phyloP scores from a whole-genome alignment of 2,888 invertebrate genomes.

The Morinoia aosen region DNA sequence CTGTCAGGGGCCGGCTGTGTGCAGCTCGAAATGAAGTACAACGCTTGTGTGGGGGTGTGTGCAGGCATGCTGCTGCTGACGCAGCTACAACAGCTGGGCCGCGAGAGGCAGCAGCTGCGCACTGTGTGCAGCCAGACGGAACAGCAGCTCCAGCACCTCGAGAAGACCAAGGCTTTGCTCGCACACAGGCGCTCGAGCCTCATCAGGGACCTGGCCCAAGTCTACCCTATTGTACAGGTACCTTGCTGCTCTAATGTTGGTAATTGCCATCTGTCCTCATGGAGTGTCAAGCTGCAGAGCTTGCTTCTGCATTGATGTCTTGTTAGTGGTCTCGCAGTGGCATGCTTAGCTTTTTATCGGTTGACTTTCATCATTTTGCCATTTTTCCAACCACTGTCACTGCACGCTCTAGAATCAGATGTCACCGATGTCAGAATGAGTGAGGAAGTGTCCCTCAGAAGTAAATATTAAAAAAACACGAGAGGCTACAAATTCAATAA shows the following conservation, averaged over 20 bases:
- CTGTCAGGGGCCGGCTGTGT: no score
- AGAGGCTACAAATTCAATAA: no score
- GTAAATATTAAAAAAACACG: no score
- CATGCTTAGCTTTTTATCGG: no score
- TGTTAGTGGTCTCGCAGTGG: background rate
- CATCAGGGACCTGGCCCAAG: slow-evolving; percentile 57
- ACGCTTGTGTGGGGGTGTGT: background rate
- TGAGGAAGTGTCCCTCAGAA: no score
- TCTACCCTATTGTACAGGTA: slow-evolving; percentile 63
- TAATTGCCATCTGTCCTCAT: background rate
- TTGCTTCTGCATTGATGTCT: background rate
- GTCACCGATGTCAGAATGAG: no score
- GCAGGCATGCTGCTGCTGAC: slow-evolving; percentile 30
- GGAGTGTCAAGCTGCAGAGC: background rate
- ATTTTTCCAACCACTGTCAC: background rate
- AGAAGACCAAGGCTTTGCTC: slow-evolving; percentile 31
- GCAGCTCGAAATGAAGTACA: no score
- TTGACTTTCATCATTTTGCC: no score
- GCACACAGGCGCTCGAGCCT: slow-evolving; percentile 58
- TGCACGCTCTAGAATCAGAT: background rate
- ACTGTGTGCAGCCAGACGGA: slow-evolving; percentile 27
- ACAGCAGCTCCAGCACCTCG: slow-evolving; percentile 22
- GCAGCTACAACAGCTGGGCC: slow-evolving; percentile 13
- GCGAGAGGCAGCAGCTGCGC: slow-evolving; percentile 35
- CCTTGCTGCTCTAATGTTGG: no score